A percentile compares a stretch with the other conserved stretches of the same genome.
These are phyloP conservation scores for Bufotes viridis DNA, from an alignment of 2,797 vertebrate genomes.

Conservation along the genomic window DNA sequence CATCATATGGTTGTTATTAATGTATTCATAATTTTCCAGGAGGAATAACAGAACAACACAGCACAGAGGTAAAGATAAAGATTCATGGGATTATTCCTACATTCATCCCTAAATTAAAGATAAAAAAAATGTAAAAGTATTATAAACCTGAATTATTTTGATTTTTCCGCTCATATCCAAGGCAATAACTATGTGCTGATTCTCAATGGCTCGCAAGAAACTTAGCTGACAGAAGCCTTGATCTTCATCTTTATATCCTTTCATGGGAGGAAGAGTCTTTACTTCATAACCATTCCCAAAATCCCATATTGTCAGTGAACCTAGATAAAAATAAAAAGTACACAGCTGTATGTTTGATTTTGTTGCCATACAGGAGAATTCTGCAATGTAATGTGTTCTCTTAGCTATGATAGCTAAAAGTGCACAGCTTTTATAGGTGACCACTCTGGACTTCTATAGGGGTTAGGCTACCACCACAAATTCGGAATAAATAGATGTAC, in stretches of 20 bases:
- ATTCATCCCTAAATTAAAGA: background rate
- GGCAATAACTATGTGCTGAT: slow-evolving; percentile 67
- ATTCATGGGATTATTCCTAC: background rate
- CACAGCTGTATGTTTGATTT: background rate
- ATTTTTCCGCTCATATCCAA: slow-evolving; percentile 72
- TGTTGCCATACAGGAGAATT: background rate
- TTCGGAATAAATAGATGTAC: background rate
- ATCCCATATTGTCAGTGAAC: slow-evolving; percentile 75
- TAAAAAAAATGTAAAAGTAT: background rate
- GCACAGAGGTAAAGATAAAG: too few relatives aligned
- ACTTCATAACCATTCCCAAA: slow-evolving; percentile 73
- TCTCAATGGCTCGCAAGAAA: slow-evolving; percentile 67
- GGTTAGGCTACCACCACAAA: background rate
- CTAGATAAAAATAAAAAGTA: slow-evolving; percentile 61
- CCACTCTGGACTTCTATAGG: background rate
- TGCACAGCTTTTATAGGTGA: background rate
- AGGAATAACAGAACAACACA: background rate
- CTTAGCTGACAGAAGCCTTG: slow-evolving; percentile 64
- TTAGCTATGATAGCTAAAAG: background rate
- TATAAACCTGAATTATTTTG: slow-evolving; percentile 75
- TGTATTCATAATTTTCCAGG: too few relatives aligned
- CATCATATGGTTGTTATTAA: too few relatives aligned
- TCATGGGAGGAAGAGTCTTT: slow-evolving; percentile 66
- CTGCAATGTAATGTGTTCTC: background rate
- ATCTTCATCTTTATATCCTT: slow-evolving; percentile 66